phyloP scores from a whole-genome alignment of 2,888 invertebrate species.

The Dendrolimus pini region DNA sequence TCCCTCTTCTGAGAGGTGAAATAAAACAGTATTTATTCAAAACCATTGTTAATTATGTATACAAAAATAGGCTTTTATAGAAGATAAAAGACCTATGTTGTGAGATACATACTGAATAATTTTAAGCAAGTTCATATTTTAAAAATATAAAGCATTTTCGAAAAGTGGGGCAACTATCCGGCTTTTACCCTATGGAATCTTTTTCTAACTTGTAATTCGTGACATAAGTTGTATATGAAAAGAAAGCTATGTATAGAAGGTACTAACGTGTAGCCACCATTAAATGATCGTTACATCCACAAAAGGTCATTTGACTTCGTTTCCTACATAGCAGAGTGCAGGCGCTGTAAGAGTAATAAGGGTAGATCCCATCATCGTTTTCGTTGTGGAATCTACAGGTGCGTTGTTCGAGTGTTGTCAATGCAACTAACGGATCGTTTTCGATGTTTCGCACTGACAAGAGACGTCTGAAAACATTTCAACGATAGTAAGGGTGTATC shows the following conservation, averaged over 20 bases:
- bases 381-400: constrained; percentile 84
- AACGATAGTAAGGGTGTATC: neutral
- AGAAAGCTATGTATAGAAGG: neutral
- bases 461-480: constrained; percentile 52
- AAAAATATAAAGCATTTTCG: no score
- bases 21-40: no score
- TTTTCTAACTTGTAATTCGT: no score
- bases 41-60: no score
- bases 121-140: no score
- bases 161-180: no score
- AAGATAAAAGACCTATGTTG: no score
- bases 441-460: constrained; percentile 79
- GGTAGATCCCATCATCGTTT: constrained; percentile 78
- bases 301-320: constrained; percentile 75
- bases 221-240: no score
- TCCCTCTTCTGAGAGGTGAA: no score
- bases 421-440: constrained; percentile 80
- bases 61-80: no score
- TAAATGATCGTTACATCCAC: constrained; percentile 83
- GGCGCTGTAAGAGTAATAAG: constrained; percentile 83
- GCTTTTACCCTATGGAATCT: no score
- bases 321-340: constrained; percentile 84
- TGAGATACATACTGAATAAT: no score
- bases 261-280: constrained; percentile 78
- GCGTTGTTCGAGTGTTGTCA: constrained; percentile 79